phyloP scores from a whole-genome alignment of 2,888 invertebrate genomes.

The Catocala nupta region DNA sequence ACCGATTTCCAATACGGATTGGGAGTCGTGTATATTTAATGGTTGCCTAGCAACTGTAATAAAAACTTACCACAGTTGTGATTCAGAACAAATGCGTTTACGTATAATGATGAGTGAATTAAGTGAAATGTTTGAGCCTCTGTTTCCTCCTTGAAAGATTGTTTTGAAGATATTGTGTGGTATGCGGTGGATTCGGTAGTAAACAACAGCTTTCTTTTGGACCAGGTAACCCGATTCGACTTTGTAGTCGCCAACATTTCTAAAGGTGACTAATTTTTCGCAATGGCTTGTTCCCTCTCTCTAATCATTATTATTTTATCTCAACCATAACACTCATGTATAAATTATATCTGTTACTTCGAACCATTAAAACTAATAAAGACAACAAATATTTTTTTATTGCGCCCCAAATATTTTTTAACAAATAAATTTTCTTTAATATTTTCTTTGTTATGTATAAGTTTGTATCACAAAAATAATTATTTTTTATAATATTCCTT shows the following conservation, averaged over 20 bases:
- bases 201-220: constrained; percentile 25
- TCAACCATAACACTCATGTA: too few species aligned
- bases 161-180: constrained; percentile 29
- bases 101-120: constrained; percentile 61
- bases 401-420: neutral
- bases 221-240: constrained; percentile 27
- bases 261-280: constrained; percentile 16
- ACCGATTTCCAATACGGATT: constrained; percentile 27
- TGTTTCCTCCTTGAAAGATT: constrained; percentile 69
- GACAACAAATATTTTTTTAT: neutral
- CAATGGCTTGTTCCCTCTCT: too few species aligned
- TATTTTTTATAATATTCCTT: neutral
- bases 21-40: constrained; percentile 21
- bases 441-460: too few species aligned
- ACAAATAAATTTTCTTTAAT: neutral
- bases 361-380: too few species aligned
- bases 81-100: constrained; percentile 52
- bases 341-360: too few species aligned
- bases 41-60: constrained; percentile 70
- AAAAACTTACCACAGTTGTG: constrained; percentile 58
- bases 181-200: constrained; percentile 27
- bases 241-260: constrained; percentile 2
- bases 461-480: too few species aligned
- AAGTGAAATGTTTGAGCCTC: constrained; percentile 58
- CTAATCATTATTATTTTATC: too few species aligned